Percentiles rank a stretch among this genome's conserved stretches.
Evolutionary conservation across 92 coral and sea anemone genomes (phyloP).

Genomic region (Siderastrea siderea): DNA sequence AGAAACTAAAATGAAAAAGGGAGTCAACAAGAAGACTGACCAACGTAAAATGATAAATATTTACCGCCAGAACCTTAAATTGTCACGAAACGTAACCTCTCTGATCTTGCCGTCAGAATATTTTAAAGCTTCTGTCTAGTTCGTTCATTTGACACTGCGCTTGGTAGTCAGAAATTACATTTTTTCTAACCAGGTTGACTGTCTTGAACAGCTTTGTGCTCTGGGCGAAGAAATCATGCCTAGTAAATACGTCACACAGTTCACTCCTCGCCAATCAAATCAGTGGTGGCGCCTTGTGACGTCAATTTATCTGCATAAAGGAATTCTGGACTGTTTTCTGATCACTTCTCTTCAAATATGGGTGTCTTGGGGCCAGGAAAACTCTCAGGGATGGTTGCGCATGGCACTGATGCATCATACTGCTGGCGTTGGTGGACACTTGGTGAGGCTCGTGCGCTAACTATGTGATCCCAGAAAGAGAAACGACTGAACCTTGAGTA

Average conservation of each 20-base stretch:
- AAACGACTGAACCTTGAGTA: background rate
- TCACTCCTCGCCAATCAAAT: conserved; percentile 50
- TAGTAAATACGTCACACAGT: conserved; percentile 9
- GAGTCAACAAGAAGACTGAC: too few species aligned
- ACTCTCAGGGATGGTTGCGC: conserved; percentile 74
- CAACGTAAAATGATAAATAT: too few species aligned
- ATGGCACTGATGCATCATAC: conserved; percentile 65
- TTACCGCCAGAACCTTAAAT: too few species aligned
- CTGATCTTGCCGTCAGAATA: too few species aligned
- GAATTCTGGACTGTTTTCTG: conserved; percentile 64
- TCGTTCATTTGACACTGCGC: too few species aligned
- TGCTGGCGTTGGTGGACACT: conserved; percentile 77
- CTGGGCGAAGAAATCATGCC: background rate
- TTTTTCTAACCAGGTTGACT: conserved; percentile 43
- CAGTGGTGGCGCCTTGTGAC: conserved; percentile 77
- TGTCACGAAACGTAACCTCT: too few species aligned
- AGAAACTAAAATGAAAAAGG: too few species aligned
- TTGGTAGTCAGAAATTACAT: too few species aligned
- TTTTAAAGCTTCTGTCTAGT: too few species aligned
- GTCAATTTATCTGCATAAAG: conserved; percentile 62
- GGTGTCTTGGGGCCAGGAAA: conserved; percentile 55
- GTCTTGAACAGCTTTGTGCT: conserved; percentile 44
- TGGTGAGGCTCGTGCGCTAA: conserved; percentile 41
- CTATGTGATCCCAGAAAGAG: too few species aligned
- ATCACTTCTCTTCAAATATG: conserved; percentile 34